Percentiles rank a stretch among this genome's conserved stretches.
Conservation (phyloP, 1,140 invertebrate genomes). For the Procambarus clarkii region DNA sequence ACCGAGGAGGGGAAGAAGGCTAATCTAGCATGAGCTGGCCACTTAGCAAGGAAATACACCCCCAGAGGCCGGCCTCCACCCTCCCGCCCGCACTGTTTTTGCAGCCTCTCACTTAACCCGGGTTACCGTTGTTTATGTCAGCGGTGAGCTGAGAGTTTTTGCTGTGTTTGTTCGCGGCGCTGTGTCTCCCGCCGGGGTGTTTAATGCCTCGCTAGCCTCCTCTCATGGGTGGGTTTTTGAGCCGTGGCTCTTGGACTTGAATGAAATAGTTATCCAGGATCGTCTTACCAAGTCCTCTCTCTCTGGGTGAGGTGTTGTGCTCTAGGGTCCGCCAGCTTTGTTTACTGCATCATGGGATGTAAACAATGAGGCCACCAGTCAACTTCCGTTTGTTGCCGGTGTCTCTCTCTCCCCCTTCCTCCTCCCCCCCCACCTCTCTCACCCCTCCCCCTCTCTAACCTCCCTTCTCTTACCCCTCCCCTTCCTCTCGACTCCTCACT, state of each 20-base stretch:
- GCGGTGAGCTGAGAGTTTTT: not conserved
- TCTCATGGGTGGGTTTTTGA: no score
- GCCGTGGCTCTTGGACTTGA: no score
- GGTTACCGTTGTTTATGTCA: not conserved
- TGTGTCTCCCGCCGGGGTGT: not conserved
- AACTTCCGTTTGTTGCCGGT: not conserved
- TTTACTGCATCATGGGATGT: no score
- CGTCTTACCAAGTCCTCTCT: no score
- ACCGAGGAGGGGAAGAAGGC: constrained; percentile 4
- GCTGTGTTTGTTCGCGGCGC: not conserved
- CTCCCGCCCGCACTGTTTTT: not conserved
- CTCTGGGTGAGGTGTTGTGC: no score
- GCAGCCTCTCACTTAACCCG: not conserved
- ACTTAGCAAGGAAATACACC: constrained; percentile 8
- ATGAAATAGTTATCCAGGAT: no score
- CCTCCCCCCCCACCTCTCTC: not conserved
- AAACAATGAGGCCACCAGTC: not conserved
- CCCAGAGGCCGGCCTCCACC: not conserved
- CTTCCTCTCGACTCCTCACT: not conserved
- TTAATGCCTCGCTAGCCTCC: no score
- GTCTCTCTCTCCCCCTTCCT: not conserved
- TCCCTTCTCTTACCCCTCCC: not conserved
- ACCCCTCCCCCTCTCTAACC: no score
- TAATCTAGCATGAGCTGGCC: constrained; percentile 35
- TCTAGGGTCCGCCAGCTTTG: no score